A percentile compares a stretch with the other conserved stretches of the same genome.
These are phyloP conservation scores for Crocuta crocuta DNA, from an alignment of 2,113 vertebrate species.

Conservation along the genomic window DNA sequence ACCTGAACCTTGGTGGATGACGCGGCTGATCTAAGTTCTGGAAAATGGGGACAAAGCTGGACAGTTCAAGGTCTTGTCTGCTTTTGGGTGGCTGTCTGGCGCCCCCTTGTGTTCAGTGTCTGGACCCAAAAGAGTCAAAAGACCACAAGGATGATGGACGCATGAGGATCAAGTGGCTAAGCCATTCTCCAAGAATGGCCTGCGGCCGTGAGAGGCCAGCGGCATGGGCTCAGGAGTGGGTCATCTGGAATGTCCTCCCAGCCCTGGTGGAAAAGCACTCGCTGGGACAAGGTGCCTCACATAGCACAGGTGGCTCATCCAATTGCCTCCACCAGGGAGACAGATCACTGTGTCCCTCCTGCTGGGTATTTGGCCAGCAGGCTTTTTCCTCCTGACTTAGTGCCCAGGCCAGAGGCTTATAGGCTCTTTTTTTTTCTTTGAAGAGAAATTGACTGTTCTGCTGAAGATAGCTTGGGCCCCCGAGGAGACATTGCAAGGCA, in stretches of 20 bases:
- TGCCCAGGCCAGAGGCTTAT: constrained; percentile 41
- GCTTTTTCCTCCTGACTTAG: constrained; percentile 32
- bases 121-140: background rate
- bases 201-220: background rate
- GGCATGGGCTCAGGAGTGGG: background rate
- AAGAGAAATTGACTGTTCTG: constrained; percentile 36
- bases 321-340: background rate
- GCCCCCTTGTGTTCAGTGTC: constrained; percentile 53
- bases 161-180: background rate
- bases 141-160: background rate
- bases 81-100: constrained; percentile 5
- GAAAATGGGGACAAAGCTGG: background rate
- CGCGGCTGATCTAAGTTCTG: background rate
- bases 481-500: constrained; percentile 8
- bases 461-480: constrained; percentile 40
- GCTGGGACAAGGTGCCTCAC: background rate
- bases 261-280: background rate
- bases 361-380: background rate
- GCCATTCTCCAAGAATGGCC: background rate
- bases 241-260: background rate
- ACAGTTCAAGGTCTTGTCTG: background rate
- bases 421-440: background rate
- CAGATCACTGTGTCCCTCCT: background rate
- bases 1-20: no score
- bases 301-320: background rate